Evolutionary conservation across 2,797 vertebrate genomes (phyloP), one percentile per base, ranked within the genome.

Genomic region (Hippoglossus hippoglossus): DNA sequence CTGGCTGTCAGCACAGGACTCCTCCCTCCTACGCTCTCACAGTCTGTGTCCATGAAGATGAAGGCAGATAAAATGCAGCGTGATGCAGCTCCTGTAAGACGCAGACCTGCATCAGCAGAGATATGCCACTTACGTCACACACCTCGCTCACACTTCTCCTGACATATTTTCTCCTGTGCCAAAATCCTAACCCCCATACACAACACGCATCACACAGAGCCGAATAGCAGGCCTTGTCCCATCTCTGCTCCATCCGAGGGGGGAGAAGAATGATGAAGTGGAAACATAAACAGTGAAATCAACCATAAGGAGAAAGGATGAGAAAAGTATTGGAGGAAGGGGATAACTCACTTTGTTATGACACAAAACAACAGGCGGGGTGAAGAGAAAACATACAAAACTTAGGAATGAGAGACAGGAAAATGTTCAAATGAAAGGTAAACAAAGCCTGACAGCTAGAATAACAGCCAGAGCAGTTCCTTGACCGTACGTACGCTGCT

Each of bases 281-380:
- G 82, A 89, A 89, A 92, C 77, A 89, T 72, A 87, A 88, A 88
- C 79, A 86, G 66, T 73, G 50, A 83, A 90, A 84, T 83, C 77
- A 85, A 84, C 78, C 86, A 82, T 79, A 73, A 87, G 87, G 31
- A 80, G 73, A 72, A 57, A 74, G 73, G 79, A 88, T 88, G 84
- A 88, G 82, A 90, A 90, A 85, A 79, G 64, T 77, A 56, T 61
- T 18, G 71, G 86, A 86, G 83, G 84, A 78, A 58, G 54, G 78
- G 85, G 73, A 83, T 73, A 85, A 88, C 75, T 87, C 61, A 68
- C 88, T 91, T 86, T 94, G 93, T 95, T 95, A 92, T 95, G 91
- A 94, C 91, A 94, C 89, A 88, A 94, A 94, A 95, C 93, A 94
- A 93, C 86, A 89, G 90, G 71, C 86, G 36, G 85, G 79, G 86